Conservation (phyloP, 2,797 vertebrate genomes). For the Allochrocebus solatus region DNA sequence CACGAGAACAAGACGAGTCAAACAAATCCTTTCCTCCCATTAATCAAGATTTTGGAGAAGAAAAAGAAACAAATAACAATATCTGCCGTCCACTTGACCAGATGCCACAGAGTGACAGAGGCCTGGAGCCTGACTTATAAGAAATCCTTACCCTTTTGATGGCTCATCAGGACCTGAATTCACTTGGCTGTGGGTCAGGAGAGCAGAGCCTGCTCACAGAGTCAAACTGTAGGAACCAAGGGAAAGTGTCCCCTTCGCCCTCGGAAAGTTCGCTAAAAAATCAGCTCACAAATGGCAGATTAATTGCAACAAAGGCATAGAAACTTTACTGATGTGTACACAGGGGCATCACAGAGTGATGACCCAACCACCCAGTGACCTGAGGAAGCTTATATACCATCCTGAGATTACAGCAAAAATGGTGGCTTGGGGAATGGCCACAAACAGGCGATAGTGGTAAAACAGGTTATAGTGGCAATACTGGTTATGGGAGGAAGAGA, state of each 20-base stretch:
- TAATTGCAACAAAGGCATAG: background rate
- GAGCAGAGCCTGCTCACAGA: background rate
- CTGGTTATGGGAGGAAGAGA: background rate
- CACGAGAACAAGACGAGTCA: background rate
- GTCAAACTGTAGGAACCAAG: background rate
- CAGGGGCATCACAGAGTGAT: background rate
- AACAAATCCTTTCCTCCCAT: background rate
- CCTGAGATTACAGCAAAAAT: background rate
- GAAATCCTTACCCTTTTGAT: background rate
- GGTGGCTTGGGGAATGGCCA: background rate
- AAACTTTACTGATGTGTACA: background rate
- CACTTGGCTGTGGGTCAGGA: background rate
- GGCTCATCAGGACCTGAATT: background rate
- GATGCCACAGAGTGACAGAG: background rate
- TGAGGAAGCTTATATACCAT: too few relatives aligned
- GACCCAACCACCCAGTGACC: too few relatives aligned
- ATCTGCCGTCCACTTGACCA: background rate
- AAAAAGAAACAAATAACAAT: background rate
- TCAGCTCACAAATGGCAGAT: background rate
- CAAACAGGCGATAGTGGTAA: background rate
- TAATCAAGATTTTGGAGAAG: background rate
- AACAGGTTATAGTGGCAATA: background rate
- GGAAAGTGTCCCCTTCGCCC: background rate
- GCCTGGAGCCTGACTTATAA: background rate
- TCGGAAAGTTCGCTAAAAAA: background rate